Evolutionary conservation across 2,797 vertebrate genomes (phyloP).

Genomic region (Gorsachius magnificus): DNA sequence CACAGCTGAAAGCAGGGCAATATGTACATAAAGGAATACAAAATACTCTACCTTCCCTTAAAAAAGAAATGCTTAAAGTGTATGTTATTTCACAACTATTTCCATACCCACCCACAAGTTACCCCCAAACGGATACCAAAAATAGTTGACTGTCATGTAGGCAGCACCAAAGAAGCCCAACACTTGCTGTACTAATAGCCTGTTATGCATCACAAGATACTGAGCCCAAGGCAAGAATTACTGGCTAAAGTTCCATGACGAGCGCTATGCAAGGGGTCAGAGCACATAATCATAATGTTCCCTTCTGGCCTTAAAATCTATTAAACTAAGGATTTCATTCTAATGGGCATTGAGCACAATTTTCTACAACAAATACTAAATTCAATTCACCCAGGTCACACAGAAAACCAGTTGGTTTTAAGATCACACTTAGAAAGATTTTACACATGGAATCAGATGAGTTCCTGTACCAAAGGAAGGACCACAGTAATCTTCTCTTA

Average conservation of each 20-base stretch:
- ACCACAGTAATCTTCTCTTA: not conserved
- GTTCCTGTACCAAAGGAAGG: not conserved
- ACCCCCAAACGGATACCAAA: not conserved
- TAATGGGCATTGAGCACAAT: not conserved
- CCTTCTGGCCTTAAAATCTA: constrained; percentile 5
- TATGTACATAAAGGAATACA: not conserved
- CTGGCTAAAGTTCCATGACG: constrained; percentile 26
- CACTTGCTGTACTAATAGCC: not conserved
- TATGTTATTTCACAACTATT: not conserved
- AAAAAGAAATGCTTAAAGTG: not conserved
- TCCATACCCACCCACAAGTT: not conserved
- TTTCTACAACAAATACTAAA: constrained; percentile 1
- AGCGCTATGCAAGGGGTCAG: not conserved
- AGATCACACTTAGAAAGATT: not conserved
- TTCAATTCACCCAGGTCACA: not conserved
- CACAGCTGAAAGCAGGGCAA: too few relatives aligned
- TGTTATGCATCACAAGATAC: not conserved
- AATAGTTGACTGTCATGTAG: not conserved
- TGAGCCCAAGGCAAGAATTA: constrained; percentile 3
- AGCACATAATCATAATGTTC: constrained; percentile 28
- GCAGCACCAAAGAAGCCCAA: not conserved
- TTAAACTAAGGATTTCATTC: constrained; percentile 27
- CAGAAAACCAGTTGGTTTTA: not conserved
- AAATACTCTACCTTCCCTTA: not conserved
- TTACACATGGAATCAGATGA: not conserved